These are phyloP conservation scores for Eupithecia tripunctaria DNA, from an alignment of 2,888 invertebrate genomes.

Conservation along the genomic window DNA sequence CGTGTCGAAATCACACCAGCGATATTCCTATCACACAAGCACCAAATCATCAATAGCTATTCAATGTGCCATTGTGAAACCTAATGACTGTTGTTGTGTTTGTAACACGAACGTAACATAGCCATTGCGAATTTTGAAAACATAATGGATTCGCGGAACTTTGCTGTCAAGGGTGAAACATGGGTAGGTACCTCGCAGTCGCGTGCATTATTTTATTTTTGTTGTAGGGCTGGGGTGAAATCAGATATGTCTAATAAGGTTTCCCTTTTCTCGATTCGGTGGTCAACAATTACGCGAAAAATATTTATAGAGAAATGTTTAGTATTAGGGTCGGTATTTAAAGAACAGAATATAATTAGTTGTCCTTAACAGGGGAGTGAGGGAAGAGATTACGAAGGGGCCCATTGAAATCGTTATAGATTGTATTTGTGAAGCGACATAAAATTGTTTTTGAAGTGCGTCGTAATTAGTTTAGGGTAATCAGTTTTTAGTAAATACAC, in stretches of 20 bases:
- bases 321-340: background rate
- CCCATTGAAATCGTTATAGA: background rate
- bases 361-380: background rate
- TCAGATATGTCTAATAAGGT: background rate
- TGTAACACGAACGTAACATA: conserved; percentile 51
- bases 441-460: background rate
- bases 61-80: conserved; percentile 75
- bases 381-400: background rate
- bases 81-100: conserved; percentile 62
- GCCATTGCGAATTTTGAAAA: conserved; percentile 33
- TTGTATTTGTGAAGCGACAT: too few species aligned
- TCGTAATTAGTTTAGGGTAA: background rate
- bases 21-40: conserved; percentile 66
- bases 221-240: background rate
- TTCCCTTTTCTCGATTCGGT: background rate
- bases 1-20: conserved; percentile 57
- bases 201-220: background rate
- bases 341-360: background rate
- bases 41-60: conserved; percentile 64
- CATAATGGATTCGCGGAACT: conserved; percentile 29
- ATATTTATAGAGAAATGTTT: background rate
- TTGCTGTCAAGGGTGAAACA: conserved; percentile 16
- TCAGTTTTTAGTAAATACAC: background rate
- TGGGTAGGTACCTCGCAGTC: background rate
- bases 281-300: background rate